These are phyloP conservation scores for Glossophaga mutica DNA, from an alignment of 2,797 vertebrate species.

Conservation along the genomic window DNA sequence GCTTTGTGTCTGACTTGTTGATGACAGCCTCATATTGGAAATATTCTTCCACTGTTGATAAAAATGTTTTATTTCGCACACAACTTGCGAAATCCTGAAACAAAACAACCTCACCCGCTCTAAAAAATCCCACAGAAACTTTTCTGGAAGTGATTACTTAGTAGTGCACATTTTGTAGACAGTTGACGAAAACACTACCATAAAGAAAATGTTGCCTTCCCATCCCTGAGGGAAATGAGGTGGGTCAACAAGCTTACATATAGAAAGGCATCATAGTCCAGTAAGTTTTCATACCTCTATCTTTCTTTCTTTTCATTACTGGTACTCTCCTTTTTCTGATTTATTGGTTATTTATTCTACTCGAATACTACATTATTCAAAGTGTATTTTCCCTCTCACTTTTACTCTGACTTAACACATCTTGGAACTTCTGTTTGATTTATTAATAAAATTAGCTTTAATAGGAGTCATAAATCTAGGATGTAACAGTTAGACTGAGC, in stretches of 20 bases:
- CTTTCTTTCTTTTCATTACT: not conserved
- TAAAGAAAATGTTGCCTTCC: not conserved
- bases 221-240: not conserved
- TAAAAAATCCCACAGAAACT: not conserved
- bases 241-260: not conserved
- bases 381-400: not conserved
- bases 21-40: not conserved
- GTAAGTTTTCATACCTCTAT: not conserved
- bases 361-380: not conserved
- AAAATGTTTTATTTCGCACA: not conserved
- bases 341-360: not conserved
- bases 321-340: not conserved
- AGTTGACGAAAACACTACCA: not conserved
- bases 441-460: constrained; percentile 2
- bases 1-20: not conserved
- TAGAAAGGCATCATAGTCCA: not conserved
- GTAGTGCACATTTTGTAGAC: not conserved
- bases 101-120: not conserved
- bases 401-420: not conserved
- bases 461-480: not conserved
- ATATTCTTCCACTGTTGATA: not conserved
- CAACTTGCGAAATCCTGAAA: not conserved
- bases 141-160: not conserved
- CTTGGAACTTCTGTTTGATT: constrained; percentile 4
- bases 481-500: not conserved